Base-by-base conservation (phyloP, 2,888 invertebrate genomes). In the Notodonta ziczac region DNA sequence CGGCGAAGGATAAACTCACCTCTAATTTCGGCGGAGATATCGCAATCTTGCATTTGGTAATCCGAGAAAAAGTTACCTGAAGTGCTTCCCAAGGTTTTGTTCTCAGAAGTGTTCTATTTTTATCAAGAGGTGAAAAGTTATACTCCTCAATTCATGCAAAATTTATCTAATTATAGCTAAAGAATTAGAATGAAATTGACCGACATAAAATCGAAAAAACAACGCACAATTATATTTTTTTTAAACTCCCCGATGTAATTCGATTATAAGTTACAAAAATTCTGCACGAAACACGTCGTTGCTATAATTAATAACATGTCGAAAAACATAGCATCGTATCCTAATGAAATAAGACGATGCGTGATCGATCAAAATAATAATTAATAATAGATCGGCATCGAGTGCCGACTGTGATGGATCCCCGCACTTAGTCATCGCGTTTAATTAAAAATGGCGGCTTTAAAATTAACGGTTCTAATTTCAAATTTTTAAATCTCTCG, bases 311-410 rank as follows among this genome's bases (percentile, higher is more conserved):
- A 89, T 88, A 83, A 86, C 79, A 70, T 73, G 75, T 79, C 80
- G 80, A 85, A 85, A 85, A 86, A 84, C 82, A 81, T 81, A 79
- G 80, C 81, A 82, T 83, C 78, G 78, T 71, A 80, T 85, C 88
- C 87, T 90, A 90, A 92, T 91, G 85, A 92, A 91, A 89, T 89
- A 91, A 90, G 89, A 87, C 83, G 86, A 77, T 82, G 81, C 89
- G 83, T 89, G 90, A 93, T 92, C 92, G 85, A 92, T 93, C 91
- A 93, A 90, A 92, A 91, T 90, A 91, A 89, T 91, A 93, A 93
- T 92, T 91, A 93, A 91, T 91, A 91, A 90, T 90, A 91, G 89
- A 87, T 87, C 86, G 86, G 81, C 81, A 76, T 79, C 83, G 82
- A 84, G 81, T 81, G 82, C 83, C 86, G 85, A 84, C 85, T 81